phyloP scores from a whole-genome alignment of 2,888 invertebrate genomes.

The Xylocampa areola region DNA sequence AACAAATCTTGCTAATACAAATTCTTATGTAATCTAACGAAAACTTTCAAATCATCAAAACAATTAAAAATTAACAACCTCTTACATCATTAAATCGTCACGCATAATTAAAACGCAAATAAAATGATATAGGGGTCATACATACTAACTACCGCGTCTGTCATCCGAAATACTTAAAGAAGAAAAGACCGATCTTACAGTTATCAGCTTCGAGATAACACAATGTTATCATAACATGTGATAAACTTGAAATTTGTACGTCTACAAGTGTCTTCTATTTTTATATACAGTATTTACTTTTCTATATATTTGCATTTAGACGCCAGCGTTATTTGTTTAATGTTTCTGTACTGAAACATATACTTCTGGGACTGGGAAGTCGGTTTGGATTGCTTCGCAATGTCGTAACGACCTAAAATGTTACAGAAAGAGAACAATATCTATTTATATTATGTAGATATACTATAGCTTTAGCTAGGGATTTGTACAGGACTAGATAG shows the following conservation, averaged over 20 bases:
- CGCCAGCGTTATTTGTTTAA: slow-evolving; percentile 39
- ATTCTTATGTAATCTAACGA: not conserved
- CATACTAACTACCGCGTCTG: not conserved
- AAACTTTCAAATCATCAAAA: slow-evolving; percentile 1
- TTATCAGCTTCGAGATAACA: slow-evolving; percentile 47
- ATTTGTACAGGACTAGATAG: too few relatives aligned
- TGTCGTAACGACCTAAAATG: slow-evolving; percentile 14
- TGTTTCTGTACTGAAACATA: slow-evolving; percentile 25
- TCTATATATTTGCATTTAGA: slow-evolving; percentile 49
- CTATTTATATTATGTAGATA: too few relatives aligned
- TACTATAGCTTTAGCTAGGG: too few relatives aligned
- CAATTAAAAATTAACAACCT: slow-evolving; percentile 8
- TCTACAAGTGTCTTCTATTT: slow-evolving; percentile 51
- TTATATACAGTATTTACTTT: slow-evolving; percentile 36
- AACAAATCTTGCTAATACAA: not conserved
- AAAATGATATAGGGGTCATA: slow-evolving; percentile 15
- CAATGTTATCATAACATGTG: slow-evolving; percentile 49
- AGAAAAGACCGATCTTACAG: slow-evolving; percentile 14
- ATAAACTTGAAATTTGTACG: slow-evolving; percentile 58
- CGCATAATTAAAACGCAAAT: slow-evolving; percentile 13
- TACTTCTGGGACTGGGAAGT: slow-evolving; percentile 6
- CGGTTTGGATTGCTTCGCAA: slow-evolving; percentile 13
- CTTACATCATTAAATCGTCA: slow-evolving; percentile 1
- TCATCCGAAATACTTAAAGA: slow-evolving; percentile 5
- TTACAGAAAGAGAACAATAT: slow-evolving; percentile 7